Evolutionary conservation across 1,140 invertebrate species (phyloP).

Genomic region (Aplysia californica): DNA sequence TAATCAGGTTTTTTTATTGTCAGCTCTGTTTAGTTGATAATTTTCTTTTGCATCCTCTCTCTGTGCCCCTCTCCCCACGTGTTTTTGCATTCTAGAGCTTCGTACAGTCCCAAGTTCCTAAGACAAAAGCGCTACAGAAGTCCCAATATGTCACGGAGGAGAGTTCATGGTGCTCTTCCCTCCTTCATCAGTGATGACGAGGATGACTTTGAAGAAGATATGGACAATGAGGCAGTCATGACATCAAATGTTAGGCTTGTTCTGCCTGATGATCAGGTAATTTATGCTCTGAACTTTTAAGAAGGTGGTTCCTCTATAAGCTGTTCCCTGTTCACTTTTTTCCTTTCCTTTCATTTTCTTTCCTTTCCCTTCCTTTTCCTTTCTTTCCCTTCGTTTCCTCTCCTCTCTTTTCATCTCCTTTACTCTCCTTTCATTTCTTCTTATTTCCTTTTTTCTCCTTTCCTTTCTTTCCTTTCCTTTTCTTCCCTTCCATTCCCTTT

Average conservation of each 20-base stretch:
- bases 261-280: too few species aligned
- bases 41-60: neutral
- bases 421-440: neutral
- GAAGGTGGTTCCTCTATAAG: too few species aligned
- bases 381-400: neutral
- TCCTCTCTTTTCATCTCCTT: neutral
- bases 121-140: neutral
- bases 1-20: neutral
- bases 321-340: too few species aligned
- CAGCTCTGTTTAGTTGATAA: neutral
- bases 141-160: neutral
- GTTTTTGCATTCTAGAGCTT: neutral
- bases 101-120: neutral
- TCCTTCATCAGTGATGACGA: neutral
- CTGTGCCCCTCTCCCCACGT: too few species aligned
- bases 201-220: neutral
- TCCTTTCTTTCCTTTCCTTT: neutral
- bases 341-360: too few species aligned
- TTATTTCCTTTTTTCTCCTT: neutral
- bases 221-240: neutral
- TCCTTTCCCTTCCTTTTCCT: neutral
- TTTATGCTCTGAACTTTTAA: too few species aligned
- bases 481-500: too few species aligned
- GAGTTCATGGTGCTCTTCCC: neutral
- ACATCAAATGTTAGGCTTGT: too few species aligned